phyloP scores from a whole-genome alignment of 2,797 vertebrate genomes.

The Muraenolepis orangiensis region DNA sequence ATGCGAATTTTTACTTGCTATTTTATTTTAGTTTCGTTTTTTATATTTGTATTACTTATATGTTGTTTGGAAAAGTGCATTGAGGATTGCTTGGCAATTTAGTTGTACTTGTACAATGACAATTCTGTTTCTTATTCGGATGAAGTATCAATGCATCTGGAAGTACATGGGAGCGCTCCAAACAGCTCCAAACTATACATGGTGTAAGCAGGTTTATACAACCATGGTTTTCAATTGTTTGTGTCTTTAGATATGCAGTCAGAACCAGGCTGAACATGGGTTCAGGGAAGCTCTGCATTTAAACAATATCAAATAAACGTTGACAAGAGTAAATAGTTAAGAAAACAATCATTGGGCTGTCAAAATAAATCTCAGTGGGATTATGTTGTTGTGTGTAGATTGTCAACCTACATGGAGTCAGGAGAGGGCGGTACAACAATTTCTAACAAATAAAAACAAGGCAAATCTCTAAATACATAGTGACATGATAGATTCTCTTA shows the following conservation, averaged over 20 bases:
- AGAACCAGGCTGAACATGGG: neutral
- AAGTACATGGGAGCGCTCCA: neutral
- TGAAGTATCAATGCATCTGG: neutral
- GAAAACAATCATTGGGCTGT: neutral
- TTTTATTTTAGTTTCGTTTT: no score
- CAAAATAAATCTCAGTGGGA: no score
- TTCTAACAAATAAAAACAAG: neutral
- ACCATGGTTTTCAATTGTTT: neutral
- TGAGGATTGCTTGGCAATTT: no score
- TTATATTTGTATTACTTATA: no score
- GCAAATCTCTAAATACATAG: neutral
- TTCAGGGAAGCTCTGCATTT: neutral
- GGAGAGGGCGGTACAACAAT: constrained; percentile 60
- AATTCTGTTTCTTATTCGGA: no score
- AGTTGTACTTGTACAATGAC: no score
- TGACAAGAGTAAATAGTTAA: neutral
- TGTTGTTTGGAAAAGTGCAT: no score
- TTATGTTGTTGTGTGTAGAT: no score
- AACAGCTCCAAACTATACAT: neutral
- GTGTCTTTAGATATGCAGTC: no score
- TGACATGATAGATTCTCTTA: neutral
- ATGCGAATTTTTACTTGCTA: no score
- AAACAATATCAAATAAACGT: neutral
- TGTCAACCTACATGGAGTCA: constrained; percentile 29
- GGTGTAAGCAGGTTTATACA: neutral